Base-by-base conservation (phyloP, 2,797 vertebrate genomes). In the Chelidonichthys spinosus region DNA sequence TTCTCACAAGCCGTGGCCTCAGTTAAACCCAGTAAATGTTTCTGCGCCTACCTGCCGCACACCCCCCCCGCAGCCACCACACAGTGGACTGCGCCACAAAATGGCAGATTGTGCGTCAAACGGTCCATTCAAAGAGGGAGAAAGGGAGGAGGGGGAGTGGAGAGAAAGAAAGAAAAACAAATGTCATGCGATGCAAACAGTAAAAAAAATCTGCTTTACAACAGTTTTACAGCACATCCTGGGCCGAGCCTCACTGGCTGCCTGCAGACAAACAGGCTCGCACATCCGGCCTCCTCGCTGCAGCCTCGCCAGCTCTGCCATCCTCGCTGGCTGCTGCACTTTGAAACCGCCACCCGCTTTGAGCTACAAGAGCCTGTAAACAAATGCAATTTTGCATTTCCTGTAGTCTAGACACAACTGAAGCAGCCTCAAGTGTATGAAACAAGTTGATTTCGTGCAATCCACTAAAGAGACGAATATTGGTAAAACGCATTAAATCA, bases 371-470 rank as follows among this genome's bases (percentile, higher is more conserved):
- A 66, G 87, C 72, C 84, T 87, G 92, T 92, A 93, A 94, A 93
- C 92, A 94, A 91, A 93, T 78, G 79, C 88, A 89, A 77, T 91
- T 90, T 89, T 91, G 89, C 87, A 90, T 93, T 95, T 95, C 94
- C 94, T 94, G 93, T 88, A 80, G 93, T 94, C 93, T 94, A 94
- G 92, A 94, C 93, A 92, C 87, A 90, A 87, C 79, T 72, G 81
- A 84, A 76, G 85, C 50, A 14, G 15, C 15, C 17, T 17, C 4
- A 18, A 63, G 3, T 47, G 14, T 6, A 33, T 4, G 0, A 5
- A 53, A 35, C 7, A 11, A 43, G 5, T 25, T 32, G 0, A 25
- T 42, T 18, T 54, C 4, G 39, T 8, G 1, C n/a, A 9, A 15
- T 43, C 2, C 2, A 18, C 2, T 33, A 0, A 36, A 18, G 10